Evolutionary conservation across 2,888 invertebrate genomes (phyloP), one percentile per base, ranked within the genome.

Genomic region (Mesochorus sp.): DNA sequence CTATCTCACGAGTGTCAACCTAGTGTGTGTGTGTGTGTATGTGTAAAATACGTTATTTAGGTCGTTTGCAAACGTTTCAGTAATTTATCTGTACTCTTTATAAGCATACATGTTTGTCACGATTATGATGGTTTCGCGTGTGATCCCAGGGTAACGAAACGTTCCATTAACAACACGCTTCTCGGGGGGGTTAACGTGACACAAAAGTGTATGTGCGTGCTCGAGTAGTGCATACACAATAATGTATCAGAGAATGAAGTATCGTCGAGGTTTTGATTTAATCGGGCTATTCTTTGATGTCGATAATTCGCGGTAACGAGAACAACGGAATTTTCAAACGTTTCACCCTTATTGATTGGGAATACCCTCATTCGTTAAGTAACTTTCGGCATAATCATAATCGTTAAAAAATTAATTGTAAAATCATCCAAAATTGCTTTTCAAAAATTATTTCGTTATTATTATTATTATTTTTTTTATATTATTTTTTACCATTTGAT

Each of bases 101-200:
- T 19, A 28, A 51, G 47, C 64, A 49, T 49, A 39, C 53, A 42
- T 61, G 61, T 59, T 61, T 10, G 24, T 49, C 61, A 49, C 67
- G 51, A 73, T 62, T 57, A 72, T 62, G 47, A 55, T 57, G 39
- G 24, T 68, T 72, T 64, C 39, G 57, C 76, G 53, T 76, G 70
- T 39, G 37, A 31, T 34, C 19, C 28, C 12, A 28, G 26, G 21
- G 62, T 49, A 64, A 55, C 62, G 34, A 39, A 39, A 37, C n/a
- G 31, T 42, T 59, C 39, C 74, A 59, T 51, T 67, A 67, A 59
- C 49, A 31, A 53, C 66, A 39, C 14, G 37, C 49, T 49, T n/a
- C n/a, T n/a, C n/a, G n/a, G 14, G 37, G 37, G 66, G 44, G 26
- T 37, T 28, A 59, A 47, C 26, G 24, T 34, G 37, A 66, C 66